Evolutionary conservation across 2,797 vertebrate species (phyloP).

Genomic region (Cuniculus paca): DNA sequence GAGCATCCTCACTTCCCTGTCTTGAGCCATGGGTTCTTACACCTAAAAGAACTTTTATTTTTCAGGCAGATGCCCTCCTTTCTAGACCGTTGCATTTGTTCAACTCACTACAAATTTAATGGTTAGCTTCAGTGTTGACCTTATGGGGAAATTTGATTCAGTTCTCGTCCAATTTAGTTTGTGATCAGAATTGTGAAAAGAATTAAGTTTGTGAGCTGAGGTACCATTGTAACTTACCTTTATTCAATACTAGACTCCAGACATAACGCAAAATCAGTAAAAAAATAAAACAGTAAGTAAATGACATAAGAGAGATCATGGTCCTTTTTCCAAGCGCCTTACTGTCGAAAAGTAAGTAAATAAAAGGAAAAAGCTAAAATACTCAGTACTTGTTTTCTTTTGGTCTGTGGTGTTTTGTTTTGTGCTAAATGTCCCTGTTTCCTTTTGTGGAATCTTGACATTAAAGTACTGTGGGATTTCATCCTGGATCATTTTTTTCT

Average conservation of each 20-base stretch:
- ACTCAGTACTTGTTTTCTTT: neutral
- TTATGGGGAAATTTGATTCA: neutral
- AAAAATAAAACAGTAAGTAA: neutral
- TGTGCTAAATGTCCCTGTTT: neutral
- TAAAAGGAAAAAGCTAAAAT: neutral
- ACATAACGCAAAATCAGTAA: neutral
- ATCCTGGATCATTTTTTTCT: neutral
- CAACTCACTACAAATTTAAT: neutral
- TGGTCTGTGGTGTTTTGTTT: neutral
- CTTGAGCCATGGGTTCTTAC: neutral
- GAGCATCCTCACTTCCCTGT: neutral
- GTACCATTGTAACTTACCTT: neutral
- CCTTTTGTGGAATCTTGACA: conserved; percentile 10
- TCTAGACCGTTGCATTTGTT: neutral
- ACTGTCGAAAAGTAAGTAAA: neutral
- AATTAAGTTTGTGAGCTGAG: neutral
- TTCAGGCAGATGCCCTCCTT: neutral
- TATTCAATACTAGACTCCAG: neutral
- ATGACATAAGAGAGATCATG: neutral
- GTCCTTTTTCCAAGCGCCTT: neutral
- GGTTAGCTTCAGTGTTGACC: neutral
- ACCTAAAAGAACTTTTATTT: neutral
- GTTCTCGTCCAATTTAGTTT: neutral
- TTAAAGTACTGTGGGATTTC: neutral
- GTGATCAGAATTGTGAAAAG: neutral